Conservation (phyloP, 2,113 vertebrate genomes). For the Megaceryle torquata region DNA sequence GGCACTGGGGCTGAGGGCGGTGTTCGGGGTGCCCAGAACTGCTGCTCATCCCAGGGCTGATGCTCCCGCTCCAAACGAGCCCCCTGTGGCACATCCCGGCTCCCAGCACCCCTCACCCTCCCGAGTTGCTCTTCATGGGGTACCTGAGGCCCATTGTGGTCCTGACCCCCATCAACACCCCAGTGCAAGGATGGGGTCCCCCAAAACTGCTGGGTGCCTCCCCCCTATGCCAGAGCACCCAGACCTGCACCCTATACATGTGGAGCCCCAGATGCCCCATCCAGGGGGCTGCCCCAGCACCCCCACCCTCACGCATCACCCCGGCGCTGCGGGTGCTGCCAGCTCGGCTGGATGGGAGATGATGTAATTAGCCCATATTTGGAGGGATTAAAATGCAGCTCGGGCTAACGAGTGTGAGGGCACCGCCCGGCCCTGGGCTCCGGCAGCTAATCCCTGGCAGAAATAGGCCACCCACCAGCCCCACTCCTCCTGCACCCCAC, state of each 20-base stretch:
- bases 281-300: accelerated
- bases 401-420: background rate
- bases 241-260: accelerated
- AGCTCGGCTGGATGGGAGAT: background rate
- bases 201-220: accelerated
- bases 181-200: accelerated
- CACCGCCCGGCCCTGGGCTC: background rate
- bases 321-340: background rate
- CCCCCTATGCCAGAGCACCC: accelerated
- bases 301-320: background rate
- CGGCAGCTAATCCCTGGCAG: constrained; percentile 2
- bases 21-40: accelerated
- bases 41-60: background rate
- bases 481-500: background rate
- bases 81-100: accelerated
- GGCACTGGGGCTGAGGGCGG: background rate
- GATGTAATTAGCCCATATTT: background rate
- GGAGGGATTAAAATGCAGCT: constrained; percentile 47
- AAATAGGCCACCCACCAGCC: constrained; percentile 1
- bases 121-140: background rate
- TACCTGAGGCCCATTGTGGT: accelerated
- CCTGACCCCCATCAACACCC: background rate
- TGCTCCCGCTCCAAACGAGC: accelerated
- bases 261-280: accelerated
- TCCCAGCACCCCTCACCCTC: background rate